These are phyloP conservation scores for Bovichtus variegatus DNA, from an alignment of 2,797 vertebrate species.

Conservation along the genomic window DNA sequence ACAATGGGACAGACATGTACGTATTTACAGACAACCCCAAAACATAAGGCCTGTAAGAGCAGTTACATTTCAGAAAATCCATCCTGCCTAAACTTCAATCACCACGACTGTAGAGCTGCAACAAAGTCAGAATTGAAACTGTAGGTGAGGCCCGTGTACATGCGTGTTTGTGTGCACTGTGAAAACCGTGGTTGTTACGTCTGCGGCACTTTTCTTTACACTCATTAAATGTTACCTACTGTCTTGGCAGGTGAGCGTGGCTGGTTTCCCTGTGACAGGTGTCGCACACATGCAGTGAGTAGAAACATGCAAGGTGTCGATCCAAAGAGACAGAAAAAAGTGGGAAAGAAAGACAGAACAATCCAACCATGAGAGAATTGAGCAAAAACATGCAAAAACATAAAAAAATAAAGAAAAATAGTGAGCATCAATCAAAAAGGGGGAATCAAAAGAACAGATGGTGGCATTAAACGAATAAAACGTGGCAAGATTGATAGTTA, in stretches of 20 bases:
- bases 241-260: conserved; percentile 85
- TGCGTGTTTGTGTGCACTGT: background rate
- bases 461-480: conserved; percentile 57
- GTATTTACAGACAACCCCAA: too few species aligned
- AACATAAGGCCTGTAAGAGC: too few species aligned
- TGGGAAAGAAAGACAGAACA: conserved; percentile 53
- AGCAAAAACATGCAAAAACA: conserved; percentile 66
- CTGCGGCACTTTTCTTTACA: conserved; percentile 17
- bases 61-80: conserved; percentile 9
- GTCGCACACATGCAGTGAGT: conserved; percentile 64
- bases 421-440: conserved; percentile 50
- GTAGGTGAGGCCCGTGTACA: background rate
- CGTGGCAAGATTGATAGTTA: conserved; percentile 51
- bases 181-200: background rate
- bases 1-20: too few species aligned
- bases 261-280: conserved; percentile 79
- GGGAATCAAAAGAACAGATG: conserved; percentile 64
- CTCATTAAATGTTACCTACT: conserved; percentile 86
- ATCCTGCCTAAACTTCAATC: conserved; percentile 17
- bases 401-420: background rate
- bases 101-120: background rate
- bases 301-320: conserved; percentile 54
- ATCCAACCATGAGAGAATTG: conserved; percentile 40
- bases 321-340: conserved; percentile 56
- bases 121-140: background rate